Percentiles rank a stretch among this genome's conserved stretches.
These are phyloP conservation scores for Drosophila mayaguana DNA, from an alignment of 2,888 invertebrate species.

Conservation along the genomic window DNA sequence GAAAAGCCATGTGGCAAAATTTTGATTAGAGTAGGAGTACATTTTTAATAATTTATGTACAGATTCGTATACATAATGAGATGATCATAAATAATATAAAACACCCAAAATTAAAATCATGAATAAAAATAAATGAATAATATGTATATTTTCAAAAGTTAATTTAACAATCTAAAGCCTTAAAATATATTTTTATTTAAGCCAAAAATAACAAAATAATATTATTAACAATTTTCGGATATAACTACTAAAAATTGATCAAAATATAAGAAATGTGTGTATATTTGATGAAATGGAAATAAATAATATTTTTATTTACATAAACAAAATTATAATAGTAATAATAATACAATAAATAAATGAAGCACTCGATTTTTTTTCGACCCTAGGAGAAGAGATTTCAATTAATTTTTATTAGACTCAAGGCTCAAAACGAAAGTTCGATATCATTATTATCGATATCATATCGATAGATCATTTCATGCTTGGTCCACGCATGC, in stretches of 20 bases:
- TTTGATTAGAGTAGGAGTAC: too few relatives aligned
- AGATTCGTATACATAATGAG: too few relatives aligned
- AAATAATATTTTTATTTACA: background rate
- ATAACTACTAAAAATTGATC: background rate
- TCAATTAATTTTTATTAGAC: too few relatives aligned
- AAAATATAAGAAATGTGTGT: background rate
- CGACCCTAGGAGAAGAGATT: background rate
- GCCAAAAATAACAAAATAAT: background rate
- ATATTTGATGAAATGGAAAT: too few relatives aligned
- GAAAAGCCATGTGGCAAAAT: background rate
- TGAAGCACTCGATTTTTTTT: background rate
- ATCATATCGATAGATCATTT: background rate
- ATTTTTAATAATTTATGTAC: too few relatives aligned
- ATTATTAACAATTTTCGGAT: background rate
- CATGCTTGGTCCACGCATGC: background rate
- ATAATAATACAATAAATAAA: background rate
- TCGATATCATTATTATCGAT: background rate
- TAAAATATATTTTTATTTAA: background rate
- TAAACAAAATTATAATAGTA: too few relatives aligned
- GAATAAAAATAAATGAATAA: too few relatives aligned
- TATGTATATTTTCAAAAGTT: too few relatives aligned
- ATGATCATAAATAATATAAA: too few relatives aligned
- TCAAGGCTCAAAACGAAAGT: background rate
- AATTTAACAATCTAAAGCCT: background rate
- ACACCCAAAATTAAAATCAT: background rate